Base-by-base conservation (phyloP, 2,888 invertebrate genomes). In the Watsonalla binaria region DNA sequence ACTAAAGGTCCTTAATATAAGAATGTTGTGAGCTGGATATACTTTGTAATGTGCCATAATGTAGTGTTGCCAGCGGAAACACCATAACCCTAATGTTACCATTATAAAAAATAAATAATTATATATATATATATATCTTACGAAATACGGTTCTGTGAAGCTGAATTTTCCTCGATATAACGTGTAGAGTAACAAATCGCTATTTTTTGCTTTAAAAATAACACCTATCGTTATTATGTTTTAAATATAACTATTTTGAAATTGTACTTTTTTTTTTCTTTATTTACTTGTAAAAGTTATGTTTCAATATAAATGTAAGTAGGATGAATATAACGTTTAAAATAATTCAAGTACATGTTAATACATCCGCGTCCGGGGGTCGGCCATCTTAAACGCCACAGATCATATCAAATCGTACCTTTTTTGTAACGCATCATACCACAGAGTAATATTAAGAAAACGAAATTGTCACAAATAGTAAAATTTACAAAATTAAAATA, bases 41-140 rank as follows among this genome's bases (percentile, higher is more conserved):
- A 78, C 74, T 49, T 49, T 82, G 75, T 79, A 76, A 84, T 86
- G 90, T 90, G 90, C 90, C 90, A 90, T 90, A 90, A 76, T 74
- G 66, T 75, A 78, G 82, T 84, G 85, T 87, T 86, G 86, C 86
- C 83, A 84, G 79, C 88, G 84, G 83, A 83, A 82, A 86, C 86
- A 88, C 86, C 85, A 86, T 82, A 79, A 66, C 65, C 74, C 67
- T 72, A 82, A 86, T 84, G 90, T 90, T 90, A 90, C 90, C 90
- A 89, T 84, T 77, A 72, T 65, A 74, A 76, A 80, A 74, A 71
- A 63, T 69, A 60, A 61, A 67, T 64, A 58, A 53, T 59, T 61
- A 65, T 63, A 59, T 66, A 63, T 67, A 66, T n/a, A 24, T 24
- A 24, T 24, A 24, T 66, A 60, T 64, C 66, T 64, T 54, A 52